Base-by-base conservation (phyloP, 2,888 invertebrate genomes). In the Drosophila robusta region DNA sequence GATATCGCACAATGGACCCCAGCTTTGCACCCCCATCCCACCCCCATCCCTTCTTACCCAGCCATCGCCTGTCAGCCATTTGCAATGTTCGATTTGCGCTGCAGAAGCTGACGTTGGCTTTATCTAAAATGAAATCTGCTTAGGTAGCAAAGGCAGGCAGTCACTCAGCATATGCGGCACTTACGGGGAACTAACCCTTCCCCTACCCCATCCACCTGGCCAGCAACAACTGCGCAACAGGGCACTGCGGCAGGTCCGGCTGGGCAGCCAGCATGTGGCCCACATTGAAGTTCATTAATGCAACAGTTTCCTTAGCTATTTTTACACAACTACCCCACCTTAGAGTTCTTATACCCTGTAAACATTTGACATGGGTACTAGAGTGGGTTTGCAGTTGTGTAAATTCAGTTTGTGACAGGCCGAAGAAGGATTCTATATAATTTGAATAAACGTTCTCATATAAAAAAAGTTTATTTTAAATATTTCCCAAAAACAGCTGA, bases 51-150 rank as follows among this genome's bases (percentile, higher is more conserved):
- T 46, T 44, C 16, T 11, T 38, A 18, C 26, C 18, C 24, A 4
- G 38, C 54, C 41, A 54, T 55, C 64, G 57, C 56, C 61, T 79
- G 76, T 70, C 79, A 74, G 76, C 47, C 71, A 75, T 67, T 76
- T 74, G 67, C 67, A 75, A 60, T 68, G 72, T 68, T 83, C 82
- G 71, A 62, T 80, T 54, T 83, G 69, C 54, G 58, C 54, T 74
- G 62, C 70, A 72, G 75, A 69, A 81, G 76, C 78, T 87, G 72
- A 78, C 73, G 78, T 87, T 71, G 57, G 73, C 70, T 75, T 75
- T 87, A 83, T 83, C 83, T 83, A 84, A 87, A 83, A 83, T 81
- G 75, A 80, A 84, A 83, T 83, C 83, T 84, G 85, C 87, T 87
- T 70, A 81, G 83, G 68, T 87, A 63, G 84, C 87, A 80, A 56